Evolutionary conservation across 1,140 invertebrate genomes (phyloP).

Genomic region (Lepidurus arcticus): DNA sequence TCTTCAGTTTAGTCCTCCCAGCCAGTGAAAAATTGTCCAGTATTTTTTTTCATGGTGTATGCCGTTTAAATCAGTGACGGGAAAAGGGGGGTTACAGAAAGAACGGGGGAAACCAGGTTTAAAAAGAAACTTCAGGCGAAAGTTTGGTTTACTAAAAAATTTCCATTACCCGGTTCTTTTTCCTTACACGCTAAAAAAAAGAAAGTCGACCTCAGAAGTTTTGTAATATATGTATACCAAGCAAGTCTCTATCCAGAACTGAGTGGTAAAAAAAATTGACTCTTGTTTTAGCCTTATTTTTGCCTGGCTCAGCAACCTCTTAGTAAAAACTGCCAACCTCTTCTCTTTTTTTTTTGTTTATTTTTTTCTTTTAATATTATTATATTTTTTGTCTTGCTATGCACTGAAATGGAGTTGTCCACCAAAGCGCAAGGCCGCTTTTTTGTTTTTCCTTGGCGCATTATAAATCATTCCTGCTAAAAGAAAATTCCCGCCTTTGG

Average conservation of each 20-base stretch:
- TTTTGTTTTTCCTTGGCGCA: background rate
- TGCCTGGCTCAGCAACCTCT: background rate
- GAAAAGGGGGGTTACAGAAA: background rate
- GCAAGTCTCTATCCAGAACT: constrained; percentile 1
- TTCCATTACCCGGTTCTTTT: background rate
- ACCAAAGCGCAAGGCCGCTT: background rate
- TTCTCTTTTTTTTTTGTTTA: background rate
- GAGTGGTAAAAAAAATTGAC: background rate
- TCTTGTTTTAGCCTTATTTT: background rate
- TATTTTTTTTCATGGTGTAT: background rate
- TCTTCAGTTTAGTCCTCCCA: constrained; percentile 43
- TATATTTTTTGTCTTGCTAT: background rate
- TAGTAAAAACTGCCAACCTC: background rate
- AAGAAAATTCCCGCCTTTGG: background rate
- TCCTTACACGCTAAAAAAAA: background rate
- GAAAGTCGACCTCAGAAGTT: constrained; percentile 6
- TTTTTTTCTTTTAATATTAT: too few species aligned
- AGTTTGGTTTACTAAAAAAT: background rate
- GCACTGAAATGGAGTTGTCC: background rate
- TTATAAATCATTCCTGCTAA: constrained; percentile 5
- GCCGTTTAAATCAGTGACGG: constrained; percentile 1
- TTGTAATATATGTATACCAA: constrained; percentile 16
- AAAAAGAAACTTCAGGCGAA: background rate
- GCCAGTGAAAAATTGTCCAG: constrained; percentile 3
- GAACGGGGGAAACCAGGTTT: background rate